Evolutionary conservation across 2,888 invertebrate species (phyloP), one percentile per base, ranked within the genome.

Genomic region (Nomada fucata): DNA sequence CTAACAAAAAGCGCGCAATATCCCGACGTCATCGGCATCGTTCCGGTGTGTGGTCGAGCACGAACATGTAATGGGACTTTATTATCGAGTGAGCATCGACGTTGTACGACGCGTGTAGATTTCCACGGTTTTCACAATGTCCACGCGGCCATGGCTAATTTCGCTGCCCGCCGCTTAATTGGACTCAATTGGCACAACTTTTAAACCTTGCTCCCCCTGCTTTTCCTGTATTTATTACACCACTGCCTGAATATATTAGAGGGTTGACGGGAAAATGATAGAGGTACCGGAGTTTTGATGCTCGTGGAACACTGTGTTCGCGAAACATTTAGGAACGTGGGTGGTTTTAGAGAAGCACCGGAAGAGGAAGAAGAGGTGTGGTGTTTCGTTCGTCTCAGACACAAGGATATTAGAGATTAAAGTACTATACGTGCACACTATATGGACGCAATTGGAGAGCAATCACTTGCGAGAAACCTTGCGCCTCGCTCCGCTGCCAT

Each of bases 1-100:
- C 82, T 81, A 85, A 84, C 88, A 90, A 91, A 90, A 90, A 88
- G 86, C 84, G 65, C n/a, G 79, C 69, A 76, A 83, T 83, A 84
- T 82, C 69, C 79, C 23, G 55, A 61, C 42, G 84, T 78, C 68
- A 63, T 72, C 72, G 60, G 47, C 77, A 29, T 55, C 72, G 67
- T 68, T 69, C 65, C 71, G 82, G 79, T n/a, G 83, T 86, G 86
- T 76, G 83, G 79, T 76, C 70, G 75, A 52, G 77, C 76, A 79
- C 78, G 82, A 88, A 83, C 79, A 80, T 79, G 82, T 79, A 83
- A 85, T 80, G 83, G 55, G 55, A 83, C 88, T 85, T 88, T 85
- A 88, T 88, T 85, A 86, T 88, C 82, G 77, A 36, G 47, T 52
- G 65, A 67, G 70, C 79, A 80, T 85, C 79, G 68, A 60, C 75